Percentiles rank a stretch among this genome's conserved stretches.
phyloP scores from a whole-genome alignment of 1,140 invertebrate species.

The Apis florea region DNA sequence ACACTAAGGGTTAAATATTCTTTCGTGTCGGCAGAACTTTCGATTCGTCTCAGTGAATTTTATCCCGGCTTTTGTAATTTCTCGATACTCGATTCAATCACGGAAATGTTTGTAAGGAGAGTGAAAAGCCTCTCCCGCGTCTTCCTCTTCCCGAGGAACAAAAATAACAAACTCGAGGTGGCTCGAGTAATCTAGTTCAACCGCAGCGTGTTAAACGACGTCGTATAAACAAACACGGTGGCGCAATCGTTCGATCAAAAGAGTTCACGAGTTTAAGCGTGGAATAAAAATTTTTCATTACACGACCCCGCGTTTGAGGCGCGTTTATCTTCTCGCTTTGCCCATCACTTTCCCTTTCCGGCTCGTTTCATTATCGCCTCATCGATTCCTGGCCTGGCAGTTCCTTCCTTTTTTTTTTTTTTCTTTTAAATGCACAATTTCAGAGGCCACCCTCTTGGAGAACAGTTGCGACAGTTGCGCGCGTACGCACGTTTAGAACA shows the following conservation, averaged over 20 bases:
- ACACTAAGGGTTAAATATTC: too few relatives aligned
- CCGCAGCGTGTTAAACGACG: background rate
- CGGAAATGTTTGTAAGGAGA: background rate
- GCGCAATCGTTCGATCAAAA: background rate
- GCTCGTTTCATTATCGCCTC: background rate
- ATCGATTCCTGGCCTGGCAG: background rate
- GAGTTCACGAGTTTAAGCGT: background rate
- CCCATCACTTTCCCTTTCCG: background rate
- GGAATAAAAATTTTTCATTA: background rate
- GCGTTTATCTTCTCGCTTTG: background rate
- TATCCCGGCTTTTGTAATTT: too few relatives aligned
- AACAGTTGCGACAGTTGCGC: conserved; percentile 57
- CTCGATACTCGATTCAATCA: background rate
- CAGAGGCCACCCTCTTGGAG: background rate
- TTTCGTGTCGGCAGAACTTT: too few relatives aligned
- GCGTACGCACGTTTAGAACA: conserved; percentile 36
- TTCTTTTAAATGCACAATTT: conserved; percentile 20
- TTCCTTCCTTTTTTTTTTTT: background rate
- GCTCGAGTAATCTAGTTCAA: background rate
- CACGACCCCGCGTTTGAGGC: background rate
- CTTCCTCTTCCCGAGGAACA: background rate
- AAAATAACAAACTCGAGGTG: background rate
- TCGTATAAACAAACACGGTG: background rate
- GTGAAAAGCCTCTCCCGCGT: background rate
- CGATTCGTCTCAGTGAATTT: too few relatives aligned